Conservation (phyloP, 2,797 vertebrate genomes). For the Rachycentron canadum region DNA sequence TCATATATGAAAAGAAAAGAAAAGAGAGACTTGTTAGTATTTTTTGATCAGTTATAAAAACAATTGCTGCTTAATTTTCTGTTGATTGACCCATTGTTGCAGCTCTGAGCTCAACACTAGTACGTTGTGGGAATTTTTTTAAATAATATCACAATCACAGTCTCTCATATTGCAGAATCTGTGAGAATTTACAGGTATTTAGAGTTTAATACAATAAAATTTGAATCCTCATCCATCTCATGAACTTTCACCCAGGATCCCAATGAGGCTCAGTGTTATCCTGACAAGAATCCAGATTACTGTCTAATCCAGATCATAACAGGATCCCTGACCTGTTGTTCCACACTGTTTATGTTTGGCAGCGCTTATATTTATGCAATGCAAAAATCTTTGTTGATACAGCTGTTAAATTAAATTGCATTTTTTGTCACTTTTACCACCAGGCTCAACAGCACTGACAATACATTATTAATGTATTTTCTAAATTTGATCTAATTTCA, state of each 20-base stretch:
- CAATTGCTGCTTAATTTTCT: too few species aligned
- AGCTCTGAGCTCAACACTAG: too few species aligned
- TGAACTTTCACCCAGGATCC: constrained; percentile 7
- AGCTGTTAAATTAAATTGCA: too few species aligned
- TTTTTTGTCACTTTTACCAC: too few species aligned
- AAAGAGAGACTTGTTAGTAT: too few species aligned
- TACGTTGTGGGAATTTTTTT: too few species aligned
- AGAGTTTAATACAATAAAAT: too few species aligned
- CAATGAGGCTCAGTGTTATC: neutral
- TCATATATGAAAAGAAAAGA: too few species aligned
- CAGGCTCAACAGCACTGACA: neutral
- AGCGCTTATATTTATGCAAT: neutral
- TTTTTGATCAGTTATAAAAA: too few species aligned
- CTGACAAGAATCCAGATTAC: constrained; percentile 23
- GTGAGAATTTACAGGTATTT: neutral
- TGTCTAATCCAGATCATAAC: constrained; percentile 18
- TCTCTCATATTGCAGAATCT: neutral
- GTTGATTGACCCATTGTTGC: too few species aligned
- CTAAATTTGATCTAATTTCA: neutral
- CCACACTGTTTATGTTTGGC: neutral
- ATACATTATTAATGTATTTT: neutral
- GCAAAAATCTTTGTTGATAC: neutral
- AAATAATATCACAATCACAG: too few species aligned
- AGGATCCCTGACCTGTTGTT: constrained; percentile 17
- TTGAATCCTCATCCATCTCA: neutral